Evolutionary conservation across 1,140 invertebrate species (phyloP).

Genomic region (Euura lappo): DNA sequence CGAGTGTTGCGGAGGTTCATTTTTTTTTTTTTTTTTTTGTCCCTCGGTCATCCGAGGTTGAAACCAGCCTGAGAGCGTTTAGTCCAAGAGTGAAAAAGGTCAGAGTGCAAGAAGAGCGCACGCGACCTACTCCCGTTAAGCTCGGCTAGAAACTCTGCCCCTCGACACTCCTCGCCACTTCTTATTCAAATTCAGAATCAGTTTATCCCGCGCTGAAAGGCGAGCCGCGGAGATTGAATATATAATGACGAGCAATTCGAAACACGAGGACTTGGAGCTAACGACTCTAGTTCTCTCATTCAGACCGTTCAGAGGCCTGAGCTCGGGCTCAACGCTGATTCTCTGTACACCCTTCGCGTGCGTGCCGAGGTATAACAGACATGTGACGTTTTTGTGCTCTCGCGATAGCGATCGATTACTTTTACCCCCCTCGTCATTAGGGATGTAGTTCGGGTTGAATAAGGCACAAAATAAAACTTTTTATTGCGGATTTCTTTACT

Average conservation of each 20-base stretch:
- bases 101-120: not conserved
- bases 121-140: constrained; percentile 4
- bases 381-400: too few relatives aligned
- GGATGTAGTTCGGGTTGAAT: too few relatives aligned
- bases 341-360: not conserved
- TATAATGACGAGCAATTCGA: constrained; percentile 3
- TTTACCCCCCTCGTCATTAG: too few relatives aligned
- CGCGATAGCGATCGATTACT: too few relatives aligned
- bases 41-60: too few relatives aligned
- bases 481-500: too few relatives aligned
- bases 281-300: not conserved
- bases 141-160: not conserved
- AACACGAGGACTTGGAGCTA: constrained; percentile 1
- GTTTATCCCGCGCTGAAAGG: constrained; percentile 1
- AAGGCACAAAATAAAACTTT: too few relatives aligned
- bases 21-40: too few relatives aligned
- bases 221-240: not conserved
- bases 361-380: not conserved
- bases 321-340: not conserved
- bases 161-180: not conserved
- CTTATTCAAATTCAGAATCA: constrained; percentile 3
- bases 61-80: too few relatives aligned
- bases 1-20: too few relatives aligned
- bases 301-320: not conserved
- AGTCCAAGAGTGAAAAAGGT: too few relatives aligned